Evolutionary conservation across 64 coral and sea anemone genomes (phyloP), one percentile per base, ranked within the genome.

Genomic region (Montipora sp.): DNA sequence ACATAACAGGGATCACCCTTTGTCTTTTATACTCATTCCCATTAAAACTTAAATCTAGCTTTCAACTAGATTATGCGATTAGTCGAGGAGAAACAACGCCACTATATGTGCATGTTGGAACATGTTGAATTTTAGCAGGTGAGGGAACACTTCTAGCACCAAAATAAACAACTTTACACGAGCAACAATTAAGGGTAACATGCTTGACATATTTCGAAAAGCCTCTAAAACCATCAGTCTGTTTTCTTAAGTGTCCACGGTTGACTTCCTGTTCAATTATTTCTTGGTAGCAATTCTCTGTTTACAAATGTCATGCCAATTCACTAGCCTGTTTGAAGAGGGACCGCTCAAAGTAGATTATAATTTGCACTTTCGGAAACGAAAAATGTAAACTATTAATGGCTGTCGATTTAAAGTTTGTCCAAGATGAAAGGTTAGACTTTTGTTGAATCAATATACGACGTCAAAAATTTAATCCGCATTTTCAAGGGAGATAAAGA

Each of bases 311-410:
- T 65, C 83, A 80, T 73, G 48, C 75, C 83, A 94, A 92, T 80
- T 94, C 90, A 89, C 78, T 80, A 27, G 83, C 47, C 81, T 97
- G 90, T 98, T 98, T 98, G 92, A 87, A 84, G 80, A 92, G 81
- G 24, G 77, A 89, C 88, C 75, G 89, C 79, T 84, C 83, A 86
- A 87, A 91, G 92, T 88, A 94, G 77, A 92, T 88, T 87, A 79
- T 90, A 86, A 98, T 94, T 98, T 98, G 73, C 92, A 94, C 36
- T 98, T 98, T 98, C 92, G 89, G 88, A 98, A 98, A 94, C 78
- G 48, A 82, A 94, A 98, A 98, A 98, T 98, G 95, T 94, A 98
- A 98, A 98, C 95, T 92, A 94, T 98, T 98, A 94, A 51, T 88
- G 80, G 70, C 81, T 98, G 95, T 92, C 95, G 94, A 45, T 78